Conservation (phyloP, 2,888 invertebrate genomes). For the Ochropleura leucogaster region DNA sequence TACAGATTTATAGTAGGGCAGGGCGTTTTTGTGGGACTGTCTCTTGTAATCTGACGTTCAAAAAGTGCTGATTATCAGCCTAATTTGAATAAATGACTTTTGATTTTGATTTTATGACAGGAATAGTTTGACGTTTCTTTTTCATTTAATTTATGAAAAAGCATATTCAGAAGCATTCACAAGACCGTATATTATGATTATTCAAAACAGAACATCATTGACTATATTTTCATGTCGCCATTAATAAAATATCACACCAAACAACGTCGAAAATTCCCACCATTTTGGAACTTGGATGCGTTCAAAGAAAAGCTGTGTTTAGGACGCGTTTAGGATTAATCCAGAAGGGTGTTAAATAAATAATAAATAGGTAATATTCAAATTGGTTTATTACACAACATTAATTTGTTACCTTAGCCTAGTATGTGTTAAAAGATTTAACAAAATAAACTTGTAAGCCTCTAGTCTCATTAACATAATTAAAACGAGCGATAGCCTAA, state of each 20-base stretch:
- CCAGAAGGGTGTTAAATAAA: conserved; percentile 23
- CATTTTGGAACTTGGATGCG: conserved; percentile 18
- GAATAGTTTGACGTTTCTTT: not conserved
- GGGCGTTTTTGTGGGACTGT: too few relatives aligned
- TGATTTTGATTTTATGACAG: too few relatives aligned
- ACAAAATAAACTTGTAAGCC: not conserved
- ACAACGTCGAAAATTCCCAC: conserved; percentile 45
- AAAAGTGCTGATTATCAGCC: too few relatives aligned
- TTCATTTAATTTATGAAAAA: not conserved
- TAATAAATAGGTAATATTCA: not conserved
- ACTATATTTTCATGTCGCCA: not conserved
- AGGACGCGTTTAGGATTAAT: conserved; percentile 4
- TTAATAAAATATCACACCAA: conserved; percentile 8
- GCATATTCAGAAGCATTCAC: not conserved
- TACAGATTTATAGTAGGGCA: too few relatives aligned
- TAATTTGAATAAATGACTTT: too few relatives aligned
- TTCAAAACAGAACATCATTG: too few relatives aligned
- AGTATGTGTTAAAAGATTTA: not conserved
- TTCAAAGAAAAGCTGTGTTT: not conserved
- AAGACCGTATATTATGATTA: too few relatives aligned
- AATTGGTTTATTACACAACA: not conserved
- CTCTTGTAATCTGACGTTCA: too few relatives aligned
- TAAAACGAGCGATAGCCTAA: conserved; percentile 21
- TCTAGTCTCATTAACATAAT: conserved; percentile 35
- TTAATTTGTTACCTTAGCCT: not conserved